phyloP scores from a whole-genome alignment of 2,797 vertebrate species.

The Borostomias antarcticus region DNA sequence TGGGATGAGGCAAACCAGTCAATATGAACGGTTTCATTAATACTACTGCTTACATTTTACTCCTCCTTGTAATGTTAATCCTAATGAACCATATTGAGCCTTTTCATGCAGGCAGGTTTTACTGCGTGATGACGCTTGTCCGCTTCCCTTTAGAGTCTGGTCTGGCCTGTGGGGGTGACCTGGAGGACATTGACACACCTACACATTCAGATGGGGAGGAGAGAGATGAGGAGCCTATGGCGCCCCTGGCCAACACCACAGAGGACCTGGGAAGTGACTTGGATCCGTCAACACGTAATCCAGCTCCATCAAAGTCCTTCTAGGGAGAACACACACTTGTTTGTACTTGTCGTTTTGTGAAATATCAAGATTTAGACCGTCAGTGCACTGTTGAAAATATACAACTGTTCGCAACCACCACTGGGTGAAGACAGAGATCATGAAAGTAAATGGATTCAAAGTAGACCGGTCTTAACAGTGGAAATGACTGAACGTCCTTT shows the following conservation, averaged over 20 bases:
- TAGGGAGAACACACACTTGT: no score
- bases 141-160: constrained; percentile 63
- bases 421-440: constrained; percentile 64
- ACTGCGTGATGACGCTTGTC: no score
- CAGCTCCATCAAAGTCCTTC: neutral
- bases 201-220: constrained; percentile 72
- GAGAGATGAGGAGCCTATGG: constrained; percentile 64
- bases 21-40: no score
- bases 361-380: neutral
- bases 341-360: no score
- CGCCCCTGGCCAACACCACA: constrained; percentile 67
- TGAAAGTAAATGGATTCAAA: constrained; percentile 2
- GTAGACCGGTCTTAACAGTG: neutral
- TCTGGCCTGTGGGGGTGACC: constrained; percentile 65
- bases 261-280: constrained; percentile 74
- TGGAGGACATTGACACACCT: constrained; percentile 65
- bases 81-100: neutral
- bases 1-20: no score
- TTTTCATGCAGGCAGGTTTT: no score
- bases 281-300: constrained; percentile 44
- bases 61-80: neutral
- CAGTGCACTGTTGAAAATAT: neutral
- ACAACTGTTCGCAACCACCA: constrained; percentile 41
- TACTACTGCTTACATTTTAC: no score
- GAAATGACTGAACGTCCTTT: neutral